Percentiles rank a stretch among this genome's conserved stretches.
Evolutionary conservation across 2,797 vertebrate genomes (phyloP).

Genomic region (Nasua narica): DNA sequence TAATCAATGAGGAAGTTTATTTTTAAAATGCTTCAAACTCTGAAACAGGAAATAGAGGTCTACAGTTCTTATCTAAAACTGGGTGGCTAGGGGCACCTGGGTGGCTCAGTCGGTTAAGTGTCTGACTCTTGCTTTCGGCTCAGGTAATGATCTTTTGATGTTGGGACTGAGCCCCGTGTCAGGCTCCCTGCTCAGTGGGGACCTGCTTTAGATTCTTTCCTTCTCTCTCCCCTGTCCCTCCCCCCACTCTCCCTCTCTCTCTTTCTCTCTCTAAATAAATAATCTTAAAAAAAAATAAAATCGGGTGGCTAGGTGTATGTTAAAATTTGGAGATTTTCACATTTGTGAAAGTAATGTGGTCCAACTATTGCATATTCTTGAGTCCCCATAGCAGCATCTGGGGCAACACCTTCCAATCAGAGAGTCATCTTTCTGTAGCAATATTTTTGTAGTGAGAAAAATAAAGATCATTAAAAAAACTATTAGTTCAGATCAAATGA

Average conservation of each 20-base stretch:
- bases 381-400: background rate
- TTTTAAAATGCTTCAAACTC: conserved; percentile 3
- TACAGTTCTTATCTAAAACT: background rate
- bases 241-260: no score
- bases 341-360: background rate
- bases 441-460: background rate
- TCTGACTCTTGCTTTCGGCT: no score
- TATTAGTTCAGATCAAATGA: background rate
- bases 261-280: no score
- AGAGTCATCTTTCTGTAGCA: background rate
- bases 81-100: no score
- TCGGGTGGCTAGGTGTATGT: background rate
- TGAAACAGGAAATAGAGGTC: background rate
- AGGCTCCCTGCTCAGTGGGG: no score
- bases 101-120: no score
- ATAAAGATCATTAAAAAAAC: background rate
- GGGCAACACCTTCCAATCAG: background rate
- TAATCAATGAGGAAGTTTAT: background rate
- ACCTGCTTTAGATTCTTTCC: no score
- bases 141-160: no score
- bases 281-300: no score
- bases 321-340: background rate
- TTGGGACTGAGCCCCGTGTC: no score
- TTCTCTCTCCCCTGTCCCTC: no score
- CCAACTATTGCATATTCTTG: background rate